Evolutionary conservation across 2,113 vertebrate genomes (phyloP).

Genomic region (Upupa epops): DNA sequence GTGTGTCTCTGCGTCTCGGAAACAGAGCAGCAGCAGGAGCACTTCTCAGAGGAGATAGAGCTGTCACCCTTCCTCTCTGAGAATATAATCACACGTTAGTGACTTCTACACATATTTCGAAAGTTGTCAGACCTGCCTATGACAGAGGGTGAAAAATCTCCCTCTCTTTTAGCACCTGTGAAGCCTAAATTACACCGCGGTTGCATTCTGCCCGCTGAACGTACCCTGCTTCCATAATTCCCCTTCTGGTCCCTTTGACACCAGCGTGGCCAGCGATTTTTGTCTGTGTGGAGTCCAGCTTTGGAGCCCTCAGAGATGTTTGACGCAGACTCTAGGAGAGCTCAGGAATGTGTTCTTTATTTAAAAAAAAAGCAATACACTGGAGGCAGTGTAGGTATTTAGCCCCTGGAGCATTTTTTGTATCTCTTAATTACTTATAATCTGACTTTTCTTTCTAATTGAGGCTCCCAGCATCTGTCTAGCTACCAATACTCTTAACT

Average conservation of each 20-base stretch:
- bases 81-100: neutral
- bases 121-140: neutral
- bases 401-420: conserved; percentile 32
- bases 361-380: neutral
- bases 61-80: neutral
- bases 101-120: accelerated
- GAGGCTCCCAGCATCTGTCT: conserved; percentile 70
- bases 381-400: conserved; percentile 50
- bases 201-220: neutral
- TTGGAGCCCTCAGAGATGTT: neutral
- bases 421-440: conserved; percentile 72
- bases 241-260: neutral
- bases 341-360: neutral
- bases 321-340: neutral
- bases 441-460: conserved; percentile 71
- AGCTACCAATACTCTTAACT: conserved; percentile 73
- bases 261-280: neutral
- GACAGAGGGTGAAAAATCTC: neutral
- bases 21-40: neutral
- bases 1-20: accelerated
- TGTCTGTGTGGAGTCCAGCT: neutral
- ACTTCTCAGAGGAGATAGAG: neutral
- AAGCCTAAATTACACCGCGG: neutral
- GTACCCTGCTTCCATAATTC: neutral
- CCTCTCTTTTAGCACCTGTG: neutral